These are phyloP conservation scores for Agrilus planipennis DNA, from an alignment of 1,140 invertebrate species.

Conservation along the genomic window DNA sequence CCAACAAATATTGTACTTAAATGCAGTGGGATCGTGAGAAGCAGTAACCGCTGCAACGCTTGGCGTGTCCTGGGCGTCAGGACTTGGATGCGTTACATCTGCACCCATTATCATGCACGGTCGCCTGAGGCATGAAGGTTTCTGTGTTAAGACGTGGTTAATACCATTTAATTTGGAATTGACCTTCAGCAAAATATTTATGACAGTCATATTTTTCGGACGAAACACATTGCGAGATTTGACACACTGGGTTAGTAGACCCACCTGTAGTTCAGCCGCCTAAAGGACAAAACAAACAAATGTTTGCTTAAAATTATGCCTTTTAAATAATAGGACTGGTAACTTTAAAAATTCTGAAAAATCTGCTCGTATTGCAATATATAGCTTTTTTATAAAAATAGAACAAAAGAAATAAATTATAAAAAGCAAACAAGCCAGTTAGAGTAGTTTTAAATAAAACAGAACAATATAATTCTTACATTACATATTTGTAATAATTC, in stretches of 20 bases:
- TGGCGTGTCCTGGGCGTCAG: conserved; percentile 54
- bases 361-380: no score
- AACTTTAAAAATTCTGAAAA: no score
- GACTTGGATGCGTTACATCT: conserved; percentile 79
- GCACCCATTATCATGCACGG: conserved; percentile 44
- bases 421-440: no score
- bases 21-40: conserved; percentile 51
- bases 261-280: conserved; percentile 59
- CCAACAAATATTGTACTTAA: conserved; percentile 57
- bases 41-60: conserved; percentile 77
- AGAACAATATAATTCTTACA: no score
- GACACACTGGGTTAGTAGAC: conserved; percentile 74
- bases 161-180: conserved; percentile 75
- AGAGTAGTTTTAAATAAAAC: no score
- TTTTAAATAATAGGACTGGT: no score
- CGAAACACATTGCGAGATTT: conserved; percentile 43
- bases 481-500: no score
- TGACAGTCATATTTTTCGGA: conserved; percentile 38
- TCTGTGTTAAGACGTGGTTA: conserved; percentile 51
- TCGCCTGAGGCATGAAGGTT: conserved; percentile 27
- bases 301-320: no score
- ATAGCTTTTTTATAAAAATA: no score
- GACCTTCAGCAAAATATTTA: conserved; percentile 75
- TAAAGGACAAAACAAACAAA: no score
- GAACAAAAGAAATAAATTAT: no score